Evolutionary conservation across 2,113 vertebrate species (phyloP).

Genomic region (Stigmatopora argus): DNA sequence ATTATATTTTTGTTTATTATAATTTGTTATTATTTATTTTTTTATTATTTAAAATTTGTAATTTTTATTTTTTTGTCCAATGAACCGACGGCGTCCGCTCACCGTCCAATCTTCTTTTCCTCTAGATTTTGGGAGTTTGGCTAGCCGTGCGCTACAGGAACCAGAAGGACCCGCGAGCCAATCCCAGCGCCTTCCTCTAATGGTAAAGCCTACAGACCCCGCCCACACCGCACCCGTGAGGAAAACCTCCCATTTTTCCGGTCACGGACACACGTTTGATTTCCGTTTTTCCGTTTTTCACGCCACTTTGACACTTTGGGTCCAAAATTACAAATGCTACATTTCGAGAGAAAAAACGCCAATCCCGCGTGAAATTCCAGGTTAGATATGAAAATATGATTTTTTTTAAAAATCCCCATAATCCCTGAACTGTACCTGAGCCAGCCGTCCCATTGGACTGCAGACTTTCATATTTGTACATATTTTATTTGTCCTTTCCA

Average conservation of each 20-base stretch:
- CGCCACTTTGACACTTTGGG: too few relatives aligned
- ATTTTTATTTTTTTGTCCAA: too few relatives aligned
- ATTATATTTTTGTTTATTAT: too few relatives aligned
- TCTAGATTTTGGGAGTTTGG: conserved; percentile 88
- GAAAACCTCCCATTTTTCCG: too few relatives aligned
- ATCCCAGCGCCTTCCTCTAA: conserved; percentile 92
- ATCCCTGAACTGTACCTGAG: conserved; percentile 66
- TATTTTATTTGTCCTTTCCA: conserved; percentile 25
- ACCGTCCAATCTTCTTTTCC: background rate
- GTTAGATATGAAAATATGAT: too few relatives aligned
- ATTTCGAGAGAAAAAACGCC: background rate
- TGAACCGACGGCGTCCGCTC: too few relatives aligned
- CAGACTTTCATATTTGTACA: conserved; percentile 54
- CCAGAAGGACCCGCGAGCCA: conserved; percentile 89
- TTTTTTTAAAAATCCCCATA: conserved; percentile 11
- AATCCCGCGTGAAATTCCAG: too few relatives aligned
- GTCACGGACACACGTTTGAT: too few relatives aligned
- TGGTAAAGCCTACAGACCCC: conserved; percentile 1
- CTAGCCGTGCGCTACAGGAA: conserved; percentile 89
- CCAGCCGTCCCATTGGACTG: conserved; percentile 63
- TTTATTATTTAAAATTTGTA: too few relatives aligned
- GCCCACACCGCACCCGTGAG: too few relatives aligned
- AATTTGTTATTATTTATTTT: too few relatives aligned
- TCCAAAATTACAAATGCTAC: background rate
- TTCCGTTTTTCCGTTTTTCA: too few relatives aligned